Conservation (phyloP, 2,113 vertebrate genomes). For the Mustelus asterias region DNA sequence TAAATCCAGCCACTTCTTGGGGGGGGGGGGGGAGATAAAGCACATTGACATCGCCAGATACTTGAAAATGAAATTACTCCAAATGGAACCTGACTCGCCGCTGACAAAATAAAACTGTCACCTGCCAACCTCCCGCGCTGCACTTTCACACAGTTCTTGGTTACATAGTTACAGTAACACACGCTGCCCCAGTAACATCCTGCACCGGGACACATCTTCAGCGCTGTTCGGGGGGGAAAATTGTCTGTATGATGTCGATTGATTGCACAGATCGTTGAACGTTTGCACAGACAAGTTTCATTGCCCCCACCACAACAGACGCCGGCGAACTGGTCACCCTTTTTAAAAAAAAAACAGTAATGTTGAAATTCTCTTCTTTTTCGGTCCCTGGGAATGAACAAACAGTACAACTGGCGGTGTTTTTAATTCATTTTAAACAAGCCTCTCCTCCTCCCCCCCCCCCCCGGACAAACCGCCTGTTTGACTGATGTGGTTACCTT, state of each 20-base stretch:
- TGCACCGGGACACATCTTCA: neutral
- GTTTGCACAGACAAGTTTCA: constrained; percentile 1
- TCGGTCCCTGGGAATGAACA: neutral
- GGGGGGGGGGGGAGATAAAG: neutral
- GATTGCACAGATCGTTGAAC: neutral
- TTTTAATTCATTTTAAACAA: neutral
- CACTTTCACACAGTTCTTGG: constrained; percentile 12
- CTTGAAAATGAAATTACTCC: constrained; percentile 1
- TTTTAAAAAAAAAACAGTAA: neutral
- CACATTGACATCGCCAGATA: neutral
- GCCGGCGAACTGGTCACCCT: neutral
- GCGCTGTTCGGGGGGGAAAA: neutral
- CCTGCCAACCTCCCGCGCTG: neutral
- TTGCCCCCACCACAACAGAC: neutral
- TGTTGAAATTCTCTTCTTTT: neutral
- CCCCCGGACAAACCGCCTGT: neutral
- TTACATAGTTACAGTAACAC: neutral
- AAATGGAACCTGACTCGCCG: neutral
- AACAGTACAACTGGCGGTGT: neutral
- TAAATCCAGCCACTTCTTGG: neutral
- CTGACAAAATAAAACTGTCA: neutral
- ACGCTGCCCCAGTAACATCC: neutral
- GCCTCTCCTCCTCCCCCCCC: neutral
- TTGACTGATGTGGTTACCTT: constrained; percentile 47
- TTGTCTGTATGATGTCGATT: neutral